phyloP scores from a whole-genome alignment of 1,140 invertebrate genomes.

The Dysdera silvatica region DNA sequence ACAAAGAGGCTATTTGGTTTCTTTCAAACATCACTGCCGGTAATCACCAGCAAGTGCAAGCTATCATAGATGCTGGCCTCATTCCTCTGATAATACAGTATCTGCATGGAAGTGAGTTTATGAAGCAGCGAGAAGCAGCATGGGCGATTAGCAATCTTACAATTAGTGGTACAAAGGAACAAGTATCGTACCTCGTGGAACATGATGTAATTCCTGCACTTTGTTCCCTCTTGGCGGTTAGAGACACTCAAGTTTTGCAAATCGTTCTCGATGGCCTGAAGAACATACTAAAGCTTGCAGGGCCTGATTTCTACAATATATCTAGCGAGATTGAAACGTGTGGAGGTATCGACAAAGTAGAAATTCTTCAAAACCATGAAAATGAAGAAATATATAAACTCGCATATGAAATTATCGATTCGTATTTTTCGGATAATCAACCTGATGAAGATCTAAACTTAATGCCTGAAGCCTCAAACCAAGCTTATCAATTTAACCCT shows the following conservation, averaged over 20 bases:
- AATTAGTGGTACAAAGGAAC: constrained; percentile 87
- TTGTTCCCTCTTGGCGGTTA: constrained; percentile 74
- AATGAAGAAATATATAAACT: constrained; percentile 98
- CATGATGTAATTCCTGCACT: constrained; percentile 83
- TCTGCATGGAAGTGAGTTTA: constrained; percentile 85
- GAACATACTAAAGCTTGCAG: constrained; percentile 80
- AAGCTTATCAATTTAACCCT: no score
- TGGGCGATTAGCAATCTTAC: constrained; percentile 99
- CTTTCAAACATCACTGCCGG: constrained; percentile 98
- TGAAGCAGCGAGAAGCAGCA: constrained; percentile 97
- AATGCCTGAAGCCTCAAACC: no score
- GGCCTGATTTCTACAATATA: constrained; percentile 57
- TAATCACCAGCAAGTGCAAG: constrained; percentile 90
- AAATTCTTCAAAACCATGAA: constrained; percentile 88
- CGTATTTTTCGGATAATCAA: constrained; percentile 91
- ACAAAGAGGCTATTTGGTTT: constrained; percentile 96
- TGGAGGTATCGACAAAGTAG: constrained; percentile 88
- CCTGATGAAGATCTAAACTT: no score
- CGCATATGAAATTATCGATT: constrained; percentile 96
- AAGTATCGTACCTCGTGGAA: constrained; percentile 68
- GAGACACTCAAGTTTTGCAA: constrained; percentile 76
- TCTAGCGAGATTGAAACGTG: constrained; percentile 86
- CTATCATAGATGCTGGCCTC: constrained; percentile 87
- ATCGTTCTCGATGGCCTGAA: constrained; percentile 85
- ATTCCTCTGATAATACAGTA: constrained; percentile 92